A percentile compares a stretch with the other conserved stretches of the same genome.
Evolutionary conservation across 2,113 vertebrate species (phyloP).

Genomic region (Hemiscyllium ocellatum): DNA sequence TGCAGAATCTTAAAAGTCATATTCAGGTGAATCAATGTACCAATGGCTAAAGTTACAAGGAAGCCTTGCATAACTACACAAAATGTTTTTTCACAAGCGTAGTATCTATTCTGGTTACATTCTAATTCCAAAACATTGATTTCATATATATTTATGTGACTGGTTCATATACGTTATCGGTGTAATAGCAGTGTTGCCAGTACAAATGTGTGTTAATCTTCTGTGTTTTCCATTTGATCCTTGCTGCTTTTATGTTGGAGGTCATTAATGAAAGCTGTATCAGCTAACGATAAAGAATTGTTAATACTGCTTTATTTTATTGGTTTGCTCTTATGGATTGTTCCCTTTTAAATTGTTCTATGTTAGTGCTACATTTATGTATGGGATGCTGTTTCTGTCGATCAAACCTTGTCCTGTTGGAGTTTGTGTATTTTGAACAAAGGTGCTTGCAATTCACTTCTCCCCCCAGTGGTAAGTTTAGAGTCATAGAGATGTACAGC

Average conservation of each 20-base stretch:
- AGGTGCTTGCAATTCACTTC: too few relatives aligned
- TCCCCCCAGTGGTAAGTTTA: too few relatives aligned
- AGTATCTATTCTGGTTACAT: background rate
- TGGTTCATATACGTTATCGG: background rate
- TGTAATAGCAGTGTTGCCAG: background rate
- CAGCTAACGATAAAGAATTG: background rate
- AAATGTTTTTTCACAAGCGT: background rate
- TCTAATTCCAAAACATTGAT: background rate
- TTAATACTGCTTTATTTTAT: background rate
- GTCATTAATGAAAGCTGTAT: background rate
- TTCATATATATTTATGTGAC: background rate
- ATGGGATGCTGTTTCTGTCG: background rate
- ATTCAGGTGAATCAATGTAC: background rate
- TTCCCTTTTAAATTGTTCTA: background rate
- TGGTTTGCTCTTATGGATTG: background rate
- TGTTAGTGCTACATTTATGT: background rate
- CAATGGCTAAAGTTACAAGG: background rate
- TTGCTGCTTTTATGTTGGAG: background rate
- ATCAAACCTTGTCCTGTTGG: too few relatives aligned
- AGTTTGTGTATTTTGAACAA: too few relatives aligned
- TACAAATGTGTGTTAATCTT: background rate
- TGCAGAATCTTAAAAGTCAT: background rate
- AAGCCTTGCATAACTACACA: background rate
- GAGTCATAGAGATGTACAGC: too few relatives aligned
- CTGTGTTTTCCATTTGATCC: background rate